A percentile compares a stretch with the other conserved stretches of the same genome.
Conservation (phyloP, 2,888 invertebrate genomes). For the Heteropelma amictum region DNA sequence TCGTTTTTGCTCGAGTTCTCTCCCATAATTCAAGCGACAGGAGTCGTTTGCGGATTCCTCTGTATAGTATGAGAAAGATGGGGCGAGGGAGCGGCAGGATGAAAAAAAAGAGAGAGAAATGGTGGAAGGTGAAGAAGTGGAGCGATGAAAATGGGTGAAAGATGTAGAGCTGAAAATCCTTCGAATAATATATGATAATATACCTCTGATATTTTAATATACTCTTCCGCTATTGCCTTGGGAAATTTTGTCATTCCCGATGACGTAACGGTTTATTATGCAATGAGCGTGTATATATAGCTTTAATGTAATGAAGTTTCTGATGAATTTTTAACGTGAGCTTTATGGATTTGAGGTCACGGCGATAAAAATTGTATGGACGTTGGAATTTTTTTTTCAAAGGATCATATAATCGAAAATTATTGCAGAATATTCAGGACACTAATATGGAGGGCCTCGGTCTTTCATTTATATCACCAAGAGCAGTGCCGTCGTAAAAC, state of each 20-base stretch:
- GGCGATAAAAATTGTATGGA: too few relatives aligned
- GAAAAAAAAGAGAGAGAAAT: too few relatives aligned
- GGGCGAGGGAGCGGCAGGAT: neutral
- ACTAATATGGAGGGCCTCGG: too few relatives aligned
- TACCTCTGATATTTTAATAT: slow-evolving; percentile 51
- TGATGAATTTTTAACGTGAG: slow-evolving; percentile 22
- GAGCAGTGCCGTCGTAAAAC: too few relatives aligned
- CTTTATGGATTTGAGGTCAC: neutral
- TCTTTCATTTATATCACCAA: too few relatives aligned
- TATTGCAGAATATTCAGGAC: too few relatives aligned
- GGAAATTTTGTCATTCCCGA: slow-evolving; percentile 1
- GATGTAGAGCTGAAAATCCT: slow-evolving; percentile 13
- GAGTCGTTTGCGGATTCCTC: slow-evolving; percentile 41
- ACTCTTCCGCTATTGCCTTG: slow-evolving; percentile 14
- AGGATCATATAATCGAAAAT: too few relatives aligned
- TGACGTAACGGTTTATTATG: slow-evolving; percentile 33
- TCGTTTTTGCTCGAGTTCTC: slow-evolving; percentile 16
- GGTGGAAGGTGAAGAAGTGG: too few relatives aligned
- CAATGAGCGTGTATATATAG: neutral
- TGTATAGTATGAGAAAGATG: neutral
- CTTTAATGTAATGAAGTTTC: neutral
- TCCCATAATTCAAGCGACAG: slow-evolving; percentile 39
- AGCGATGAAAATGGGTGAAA: slow-evolving; percentile 18
- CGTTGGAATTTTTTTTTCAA: too few relatives aligned
- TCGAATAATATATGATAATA: slow-evolving; percentile 50